These are phyloP conservation scores for Lophotis ruficrista DNA, from an alignment of 2,113 vertebrate genomes.

Conservation along the genomic window DNA sequence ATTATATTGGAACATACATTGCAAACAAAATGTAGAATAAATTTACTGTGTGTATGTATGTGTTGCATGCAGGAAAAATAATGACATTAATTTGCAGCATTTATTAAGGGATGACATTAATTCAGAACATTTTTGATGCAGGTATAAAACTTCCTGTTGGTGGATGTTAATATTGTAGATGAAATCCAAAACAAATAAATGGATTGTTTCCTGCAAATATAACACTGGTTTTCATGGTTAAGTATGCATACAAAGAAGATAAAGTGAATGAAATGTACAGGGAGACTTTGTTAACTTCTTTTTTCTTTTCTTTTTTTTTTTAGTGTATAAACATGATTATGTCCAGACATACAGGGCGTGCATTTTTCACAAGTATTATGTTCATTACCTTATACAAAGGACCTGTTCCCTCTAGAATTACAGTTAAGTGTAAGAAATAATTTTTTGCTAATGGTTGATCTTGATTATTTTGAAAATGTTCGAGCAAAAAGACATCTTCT, in stretches of 20 bases:
- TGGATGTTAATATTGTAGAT: neutral
- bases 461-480: neutral
- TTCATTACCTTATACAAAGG: neutral
- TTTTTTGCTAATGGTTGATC: neutral
- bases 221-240: neutral
- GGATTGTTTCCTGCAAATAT: neutral
- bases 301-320: neutral
- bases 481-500: neutral
- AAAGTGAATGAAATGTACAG: neutral
- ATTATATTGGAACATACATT: neutral
- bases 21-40: neutral
- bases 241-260: neutral
- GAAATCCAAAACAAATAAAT: neutral
- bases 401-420: neutral
- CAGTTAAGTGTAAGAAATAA: neutral
- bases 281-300: neutral
- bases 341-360: accelerated
- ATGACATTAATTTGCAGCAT: neutral
- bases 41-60: neutral
- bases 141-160: neutral
- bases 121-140: neutral
- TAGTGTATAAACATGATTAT: neutral
- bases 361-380: neutral
- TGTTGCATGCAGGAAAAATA: neutral
- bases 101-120: neutral